These are phyloP conservation scores for Cinclus mexicanus DNA, from an alignment of 2,113 vertebrate genomes.

Conservation along the genomic window DNA sequence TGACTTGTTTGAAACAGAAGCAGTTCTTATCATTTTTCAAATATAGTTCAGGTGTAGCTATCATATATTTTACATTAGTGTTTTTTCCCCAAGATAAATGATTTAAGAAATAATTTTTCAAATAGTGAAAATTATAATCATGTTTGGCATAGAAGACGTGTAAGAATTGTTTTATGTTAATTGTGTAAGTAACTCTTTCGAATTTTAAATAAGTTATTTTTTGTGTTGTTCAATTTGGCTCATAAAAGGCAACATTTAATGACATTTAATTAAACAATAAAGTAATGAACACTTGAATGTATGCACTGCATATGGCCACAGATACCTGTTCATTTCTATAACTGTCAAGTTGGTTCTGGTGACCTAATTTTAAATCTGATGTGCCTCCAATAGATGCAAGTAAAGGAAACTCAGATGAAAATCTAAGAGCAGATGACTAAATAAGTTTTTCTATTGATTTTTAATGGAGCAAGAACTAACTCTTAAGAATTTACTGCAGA, in stretches of 20 bases:
- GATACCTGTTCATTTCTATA: not conserved
- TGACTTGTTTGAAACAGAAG: not conserved
- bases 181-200: not conserved
- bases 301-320: not conserved
- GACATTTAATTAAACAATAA: not conserved
- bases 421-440: not conserved
- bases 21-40: not conserved
- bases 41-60: not conserved
- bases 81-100: not conserved
- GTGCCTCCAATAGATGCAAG: not conserved
- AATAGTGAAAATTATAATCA: not conserved
- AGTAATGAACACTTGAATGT: not conserved
- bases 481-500: not conserved
- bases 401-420: not conserved
- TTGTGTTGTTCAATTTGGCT: not conserved
- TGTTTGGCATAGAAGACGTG: not conserved
- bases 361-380: not conserved
- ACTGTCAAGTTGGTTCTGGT: not conserved
- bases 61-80: too few species aligned
- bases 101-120: not conserved
- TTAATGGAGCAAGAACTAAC: not conserved
- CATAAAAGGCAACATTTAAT: not conserved
- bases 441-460: not conserved
- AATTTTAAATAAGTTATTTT: not conserved
- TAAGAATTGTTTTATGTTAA: not conserved